Evolutionary conservation across 1,140 invertebrate genomes (phyloP), one percentile per base, ranked within the genome.

Genomic region (Drosophila quadrilineata): DNA sequence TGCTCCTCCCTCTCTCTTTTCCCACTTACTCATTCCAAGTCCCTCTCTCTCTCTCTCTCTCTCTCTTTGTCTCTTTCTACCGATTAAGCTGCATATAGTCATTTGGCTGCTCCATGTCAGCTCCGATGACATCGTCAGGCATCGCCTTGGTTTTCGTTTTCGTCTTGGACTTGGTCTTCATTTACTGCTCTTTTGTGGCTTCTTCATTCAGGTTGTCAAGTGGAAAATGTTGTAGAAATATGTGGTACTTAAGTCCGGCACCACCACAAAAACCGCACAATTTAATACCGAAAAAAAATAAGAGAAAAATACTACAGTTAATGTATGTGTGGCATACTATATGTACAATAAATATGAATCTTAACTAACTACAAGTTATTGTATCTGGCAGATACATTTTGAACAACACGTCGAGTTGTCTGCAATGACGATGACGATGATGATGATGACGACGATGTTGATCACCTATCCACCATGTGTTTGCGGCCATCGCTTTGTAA

Each of bases 151-250:
- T 9, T 2, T 29, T 33, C 2, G 31, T 4, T 36, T 40, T 43
- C 36, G 26, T 43, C 35, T 35, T 48, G 10, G 41, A 6, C 9
- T 16, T 31, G 28, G 17, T 21, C n/a, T 63, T 40, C 31, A 38
- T 38, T 29, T 56, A 38, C 21, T 17, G 65, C 69, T 41, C 79
- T 85, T 85, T 85, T 85, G 79, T 84, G 79, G 79, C 79, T 85
- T 85, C 79, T 59, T 80, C 76, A 63, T 65, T 56, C 29, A 35
- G 29, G 60, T 75, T 79, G 79, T 85, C 79, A 85, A 85, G 79
- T 85, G 79, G 74, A 85, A 85, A 85, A 85, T 85, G 53, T 58
- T 79, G 80, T 64, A 85, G 71, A 74, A 71, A 77, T 75, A 60
- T 58, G 64, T 72, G 66, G 71, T 75, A 62, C 76, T 73, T 82